These are phyloP conservation scores for Yponomeuta cagnagella DNA, from an alignment of 2,888 invertebrate species.

Conservation along the genomic window DNA sequence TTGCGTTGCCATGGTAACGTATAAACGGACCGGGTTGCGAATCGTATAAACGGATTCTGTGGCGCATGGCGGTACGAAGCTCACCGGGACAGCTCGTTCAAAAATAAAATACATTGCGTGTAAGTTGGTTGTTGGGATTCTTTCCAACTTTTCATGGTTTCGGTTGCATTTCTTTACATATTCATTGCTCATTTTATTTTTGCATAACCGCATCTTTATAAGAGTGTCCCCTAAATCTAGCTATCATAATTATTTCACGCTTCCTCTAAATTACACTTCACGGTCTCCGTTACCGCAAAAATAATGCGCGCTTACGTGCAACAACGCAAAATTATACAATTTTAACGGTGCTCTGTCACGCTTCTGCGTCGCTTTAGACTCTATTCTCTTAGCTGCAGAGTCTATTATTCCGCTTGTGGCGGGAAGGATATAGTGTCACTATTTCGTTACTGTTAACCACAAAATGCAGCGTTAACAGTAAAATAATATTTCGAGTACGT, in stretches of 20 bases:
- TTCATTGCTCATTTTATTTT: too few species aligned
- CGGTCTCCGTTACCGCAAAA: conserved; percentile 39
- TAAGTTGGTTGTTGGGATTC: too few species aligned
- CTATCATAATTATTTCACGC: background rate
- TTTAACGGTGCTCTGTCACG: conserved; percentile 32
- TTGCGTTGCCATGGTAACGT: too few species aligned
- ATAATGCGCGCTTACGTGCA: conserved; percentile 38
- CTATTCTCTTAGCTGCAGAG: conserved; percentile 20
- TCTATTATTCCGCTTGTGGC: conserved; percentile 5
- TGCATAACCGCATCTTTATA: too few species aligned
- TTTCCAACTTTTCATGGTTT: too few species aligned
- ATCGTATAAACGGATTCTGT: too few species aligned
- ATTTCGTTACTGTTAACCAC: conserved; percentile 47
- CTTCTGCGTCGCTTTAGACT: conserved; percentile 25
- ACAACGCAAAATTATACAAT: conserved; percentile 54
- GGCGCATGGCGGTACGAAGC: too few species aligned
- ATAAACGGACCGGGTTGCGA: too few species aligned
- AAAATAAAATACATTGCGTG: too few species aligned
- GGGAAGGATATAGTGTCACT: conserved; percentile 16
- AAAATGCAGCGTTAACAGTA: conserved; percentile 34
- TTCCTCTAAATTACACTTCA: conserved; percentile 28
- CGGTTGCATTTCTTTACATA: too few species aligned
- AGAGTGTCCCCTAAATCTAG: background rate
- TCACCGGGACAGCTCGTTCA: too few species aligned
- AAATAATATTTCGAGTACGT: background rate